Base-by-base conservation (phyloP, 2,888 invertebrate species). In the Nephrotoma flavescens region DNA sequence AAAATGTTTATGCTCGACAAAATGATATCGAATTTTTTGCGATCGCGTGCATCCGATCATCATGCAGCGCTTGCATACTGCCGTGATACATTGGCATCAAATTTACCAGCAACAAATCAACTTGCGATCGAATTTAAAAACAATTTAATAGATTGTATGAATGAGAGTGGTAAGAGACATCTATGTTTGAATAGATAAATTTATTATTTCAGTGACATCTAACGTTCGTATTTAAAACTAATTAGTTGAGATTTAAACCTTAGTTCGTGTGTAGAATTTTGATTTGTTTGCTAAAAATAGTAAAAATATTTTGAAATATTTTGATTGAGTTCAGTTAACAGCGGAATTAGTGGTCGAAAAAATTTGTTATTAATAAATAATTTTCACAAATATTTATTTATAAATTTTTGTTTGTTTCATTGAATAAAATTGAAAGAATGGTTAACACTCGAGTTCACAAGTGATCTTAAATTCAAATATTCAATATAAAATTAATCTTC, bases 61-160 rank as follows among this genome's bases (percentile, higher is more conserved):
- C 90, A 91, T 88, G 91, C 91, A 90, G 90, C 91, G 87, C 91
- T 91, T 88, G 91, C 91, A 87, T 91, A 91, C 57, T 90, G 90
- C 0, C 88, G 91, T 45, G 90, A 42, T 5, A 84, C 42, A 84
- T 84, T 84, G 15, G 7, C 11, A 15, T 5, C 41, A 6, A 42
- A 42, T 87, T 90, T 91, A 86, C 92, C 92, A 15, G 88, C 91
- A 2, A 90, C 90, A 5, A 92, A 91, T 87, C 91, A 92, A 87
- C 91, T 91, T 12, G 89, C 91, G 0, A 89, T 92, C 86, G 92
- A 92, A 88, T 89, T 91, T n/a, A 92, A 92, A 88, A 88, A 91
- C 47, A 90, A 91, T 87, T 90, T 91, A 41, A 91, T 92, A 11
- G 12, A 15, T 44, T 19, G 19, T 3, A 84, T 84, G 9, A 15